Base-by-base conservation (phyloP, 2,888 invertebrate genomes). In the Tetragonula carbonaria region DNA sequence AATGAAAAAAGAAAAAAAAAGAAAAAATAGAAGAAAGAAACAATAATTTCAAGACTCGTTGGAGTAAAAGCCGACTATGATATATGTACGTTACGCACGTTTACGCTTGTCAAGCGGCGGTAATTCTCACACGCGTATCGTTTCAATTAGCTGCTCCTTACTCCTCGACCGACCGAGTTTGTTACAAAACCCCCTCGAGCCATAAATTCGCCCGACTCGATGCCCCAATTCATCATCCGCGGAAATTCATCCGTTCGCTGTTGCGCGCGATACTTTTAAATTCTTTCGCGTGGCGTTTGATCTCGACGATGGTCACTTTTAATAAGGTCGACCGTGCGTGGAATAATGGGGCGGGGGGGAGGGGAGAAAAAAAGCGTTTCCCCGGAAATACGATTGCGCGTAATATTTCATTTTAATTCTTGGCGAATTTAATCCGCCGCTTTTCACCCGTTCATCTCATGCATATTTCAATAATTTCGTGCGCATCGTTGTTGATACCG, bases 401-500 rank as follows among this genome's bases (percentile, higher is more conserved):
- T 67, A 71, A 75, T 59, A 84, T 85, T 84, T 85, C 85, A 67
- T 65, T 80, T 80, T 80, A 78, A 85, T 78, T 80, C 85, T 53
- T 74, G 63, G 62, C 74, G 78, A 78, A 80, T 85, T 80, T 78
- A 85, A 80, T 80, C 80, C 74, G 33, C 50, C 73, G 85, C 71
- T 77, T 86, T 86, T 78, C 78, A 70, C 45, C 45, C 75, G 63
- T 70, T 62, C 81, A 73, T 78, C 78, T 76, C 81, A 66, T 78
- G 81, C 85, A 81, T 85, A 86, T 85, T 85, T 86, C 85, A 86
- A 86, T 86, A 77, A 85, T 78, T 77, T 74, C 28, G 76, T 67
- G 71, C 68, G 23, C 53, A 28, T 28, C 66, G 28, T 62, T 53
- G 75, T 74, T 71, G 78, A 82, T 82, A 72, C 78, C 55, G 51